Percentiles rank a stretch among this genome's conserved stretches.
Conservation (phyloP, 92 coral and sea anemone genomes). For the Montipora capitata region DNA sequence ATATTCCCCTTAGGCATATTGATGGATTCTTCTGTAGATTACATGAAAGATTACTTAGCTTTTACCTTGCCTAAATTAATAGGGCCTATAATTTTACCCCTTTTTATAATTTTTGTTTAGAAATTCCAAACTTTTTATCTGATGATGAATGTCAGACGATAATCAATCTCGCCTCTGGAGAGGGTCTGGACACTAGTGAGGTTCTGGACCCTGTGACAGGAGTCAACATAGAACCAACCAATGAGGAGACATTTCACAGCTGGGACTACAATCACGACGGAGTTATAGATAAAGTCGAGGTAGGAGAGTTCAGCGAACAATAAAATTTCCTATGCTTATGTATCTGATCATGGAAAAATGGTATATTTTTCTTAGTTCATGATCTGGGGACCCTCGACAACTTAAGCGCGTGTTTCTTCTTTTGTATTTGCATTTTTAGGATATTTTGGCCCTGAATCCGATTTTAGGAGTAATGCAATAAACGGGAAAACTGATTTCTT, state of each 20-base stretch:
- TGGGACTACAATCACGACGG: conserved; percentile 90
- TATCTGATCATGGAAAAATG: not conserved
- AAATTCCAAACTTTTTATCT: conserved; percentile 90
- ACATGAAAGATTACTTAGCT: too few species aligned
- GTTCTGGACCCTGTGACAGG: conserved; percentile 84
- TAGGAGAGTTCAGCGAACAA: not conserved
- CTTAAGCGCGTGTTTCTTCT: too few species aligned
- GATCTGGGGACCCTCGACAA: too few species aligned
- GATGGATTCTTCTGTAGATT: too few species aligned
- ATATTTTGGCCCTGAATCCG: too few species aligned
- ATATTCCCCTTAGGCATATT: too few species aligned
- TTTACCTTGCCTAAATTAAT: not conserved
- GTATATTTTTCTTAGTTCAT: too few species aligned
- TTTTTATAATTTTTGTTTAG: conserved; percentile 25
- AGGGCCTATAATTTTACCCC: not conserved
- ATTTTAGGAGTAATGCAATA: too few species aligned
- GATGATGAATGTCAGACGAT: conserved; percentile 81
- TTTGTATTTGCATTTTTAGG: too few species aligned
- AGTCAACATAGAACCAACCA: conserved; percentile 85
- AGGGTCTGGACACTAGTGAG: conserved; percentile 88
- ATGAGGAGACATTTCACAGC: conserved; percentile 73
- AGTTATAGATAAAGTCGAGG: conserved; percentile 80
- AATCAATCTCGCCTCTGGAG: conserved; percentile 65
- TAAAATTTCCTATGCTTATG: too few species aligned
- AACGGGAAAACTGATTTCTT: too few species aligned